Evolutionary conservation across 2,797 vertebrate genomes (phyloP), one percentile per base, ranked within the genome.

Genomic region (Falco columbarius): DNA sequence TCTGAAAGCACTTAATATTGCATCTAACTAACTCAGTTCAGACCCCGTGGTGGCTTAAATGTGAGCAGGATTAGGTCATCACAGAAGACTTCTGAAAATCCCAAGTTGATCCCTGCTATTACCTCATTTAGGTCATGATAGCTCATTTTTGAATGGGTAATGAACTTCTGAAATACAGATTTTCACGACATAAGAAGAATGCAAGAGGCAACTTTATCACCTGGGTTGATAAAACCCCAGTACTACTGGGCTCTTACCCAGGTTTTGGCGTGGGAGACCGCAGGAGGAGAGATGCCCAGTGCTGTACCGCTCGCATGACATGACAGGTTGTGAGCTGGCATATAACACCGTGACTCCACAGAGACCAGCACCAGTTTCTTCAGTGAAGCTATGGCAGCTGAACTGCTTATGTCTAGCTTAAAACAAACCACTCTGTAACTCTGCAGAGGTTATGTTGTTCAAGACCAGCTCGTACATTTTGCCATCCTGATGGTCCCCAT

Each of bases 21-120:
- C 12, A 7, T 70, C 24, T 49, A 83, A 56, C 46, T 20, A 85
- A 26, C 24, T 27, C 40, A 83, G 23, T 63, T 85, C 47, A 68
- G 10, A n/a, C 26, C 9, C 42, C 58, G 12, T 1, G 58, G 21
- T 51, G 51, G 12, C 9, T 87, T 92, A 77, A 85, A 68, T 46
- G 38, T 42, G 19, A 77, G 49, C 14, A 84, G 58, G 52, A 75
- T 55, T 62, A 81, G n/a, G 34, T 61, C 23, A 88, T 61, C 49
- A 36, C 3, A 74, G 54, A 86, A 87, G n/a, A 65, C 49, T 68
- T 74, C 3, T 90, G 72, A 90, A 95, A 93, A 77, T 65, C 84
- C 21, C 34, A 44, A 51, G 23, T 1, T 56, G 47, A 63, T 91
- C 36, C 20, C 49, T 58, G 29, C 49, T 74, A 24, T 55, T 73